Percentiles rank a stretch among this genome's conserved stretches.
These are phyloP conservation scores for Thymelicus lineola DNA, from an alignment of 2,888 invertebrate genomes.

Conservation along the genomic window DNA sequence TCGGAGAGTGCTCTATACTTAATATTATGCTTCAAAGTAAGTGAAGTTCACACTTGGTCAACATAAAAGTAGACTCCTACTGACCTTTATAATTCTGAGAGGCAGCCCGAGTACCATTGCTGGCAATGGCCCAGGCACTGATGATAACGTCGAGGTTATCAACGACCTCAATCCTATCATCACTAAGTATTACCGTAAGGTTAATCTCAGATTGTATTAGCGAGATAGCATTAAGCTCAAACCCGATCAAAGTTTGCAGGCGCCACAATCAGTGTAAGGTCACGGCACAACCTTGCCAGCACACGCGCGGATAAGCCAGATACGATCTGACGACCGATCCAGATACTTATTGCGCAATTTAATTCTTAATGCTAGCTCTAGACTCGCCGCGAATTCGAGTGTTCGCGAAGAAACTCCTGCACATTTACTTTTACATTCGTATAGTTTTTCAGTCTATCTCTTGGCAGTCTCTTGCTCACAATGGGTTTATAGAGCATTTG, in stretches of 20 bases:
- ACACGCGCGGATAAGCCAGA: conserved; percentile 21
- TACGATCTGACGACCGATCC: conserved; percentile 26
- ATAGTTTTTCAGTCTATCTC: too few species aligned
- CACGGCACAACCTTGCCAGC: conserved; percentile 21
- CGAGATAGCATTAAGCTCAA: conserved; percentile 12
- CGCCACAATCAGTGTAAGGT: conserved; percentile 26
- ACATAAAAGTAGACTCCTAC: neutral
- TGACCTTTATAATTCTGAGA: conserved; percentile 1
- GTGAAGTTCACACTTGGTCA: neutral
- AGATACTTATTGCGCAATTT: conserved; percentile 23
- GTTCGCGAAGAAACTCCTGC: neutral
- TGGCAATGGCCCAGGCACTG: conserved; percentile 1
- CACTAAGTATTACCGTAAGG: conserved; percentile 9
- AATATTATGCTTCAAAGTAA: too few species aligned
- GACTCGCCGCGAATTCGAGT: neutral
- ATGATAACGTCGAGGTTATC: neutral
- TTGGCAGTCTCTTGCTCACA: too few species aligned
- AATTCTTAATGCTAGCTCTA: neutral
- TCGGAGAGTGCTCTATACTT: too few species aligned
- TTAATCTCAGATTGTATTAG: conserved; percentile 19
- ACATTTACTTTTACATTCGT: too few species aligned
- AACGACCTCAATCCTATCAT: conserved; percentile 2
- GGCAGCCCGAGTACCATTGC: neutral
- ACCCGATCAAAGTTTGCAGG: conserved; percentile 22
- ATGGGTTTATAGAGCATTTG: too few species aligned